A percentile compares a stretch with the other conserved stretches of the same genome.
Conservation (phyloP, 2,113 vertebrate species). For the Crocuta crocuta region DNA sequence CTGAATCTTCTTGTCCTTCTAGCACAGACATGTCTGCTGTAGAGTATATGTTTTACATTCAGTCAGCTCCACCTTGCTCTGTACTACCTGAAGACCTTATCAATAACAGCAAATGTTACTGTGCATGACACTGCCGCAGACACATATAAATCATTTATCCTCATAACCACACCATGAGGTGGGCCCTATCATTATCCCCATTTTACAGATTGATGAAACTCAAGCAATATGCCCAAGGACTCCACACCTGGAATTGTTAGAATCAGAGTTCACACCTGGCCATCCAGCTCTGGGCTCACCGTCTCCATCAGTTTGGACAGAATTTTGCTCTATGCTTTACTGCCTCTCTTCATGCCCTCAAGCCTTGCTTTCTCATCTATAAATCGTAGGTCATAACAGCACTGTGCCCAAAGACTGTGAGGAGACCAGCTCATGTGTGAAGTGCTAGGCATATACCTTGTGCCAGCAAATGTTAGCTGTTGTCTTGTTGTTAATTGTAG, state of each 20-base stretch:
- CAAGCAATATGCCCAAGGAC: background rate
- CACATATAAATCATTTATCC: background rate
- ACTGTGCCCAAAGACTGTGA: background rate
- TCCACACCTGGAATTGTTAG: background rate
- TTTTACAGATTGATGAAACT: background rate
- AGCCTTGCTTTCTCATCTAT: background rate
- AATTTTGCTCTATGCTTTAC: background rate
- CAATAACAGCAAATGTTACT: background rate
- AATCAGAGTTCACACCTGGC: background rate
- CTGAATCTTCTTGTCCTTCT: background rate
- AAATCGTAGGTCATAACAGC: background rate
- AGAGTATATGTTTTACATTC: too few relatives aligned
- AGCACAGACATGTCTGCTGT: too few relatives aligned
- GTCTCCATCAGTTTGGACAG: accelerated
- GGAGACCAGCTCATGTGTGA: accelerated
- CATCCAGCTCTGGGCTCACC: accelerated
- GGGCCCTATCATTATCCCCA: background rate
- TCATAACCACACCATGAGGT: background rate
- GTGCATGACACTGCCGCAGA: too few relatives aligned
- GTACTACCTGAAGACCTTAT: background rate
- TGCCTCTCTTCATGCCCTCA: background rate
- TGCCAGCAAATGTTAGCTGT: background rate
- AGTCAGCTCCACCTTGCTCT: background rate
- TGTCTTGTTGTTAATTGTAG: background rate
- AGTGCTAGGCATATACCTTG: accelerated